Base-by-base conservation (phyloP, 1,140 invertebrate species). In the Bacillus rossius region DNA sequence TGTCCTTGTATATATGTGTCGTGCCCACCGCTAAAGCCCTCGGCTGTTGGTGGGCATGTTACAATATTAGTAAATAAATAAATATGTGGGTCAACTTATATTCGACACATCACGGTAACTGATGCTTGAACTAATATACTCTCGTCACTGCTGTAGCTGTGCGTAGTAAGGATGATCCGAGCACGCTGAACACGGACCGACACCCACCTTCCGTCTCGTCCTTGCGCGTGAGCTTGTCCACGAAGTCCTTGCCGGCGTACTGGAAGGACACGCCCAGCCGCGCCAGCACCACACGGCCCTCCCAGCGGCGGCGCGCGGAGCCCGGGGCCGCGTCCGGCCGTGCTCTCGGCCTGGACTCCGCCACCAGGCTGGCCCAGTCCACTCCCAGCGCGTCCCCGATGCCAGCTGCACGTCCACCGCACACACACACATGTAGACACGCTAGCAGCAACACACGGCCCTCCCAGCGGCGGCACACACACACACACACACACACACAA, bases 341-440 rank as follows among this genome's bases (percentile, higher is more conserved):
- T 48, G 59, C 38, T 55, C 72, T 65, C 7, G 81, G 79, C 4
- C 82, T 78, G 10, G 85, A 86, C 72, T 91, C 89, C 1, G 85
- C 86, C 0, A 92, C 86, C 10, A 94, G 74, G 72, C 90, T 91
- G 25, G 91, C 87, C 92, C 92, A 95, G 72, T 95, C 92, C 1
- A 94, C 91, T n/a, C 91, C 90, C 10, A 95, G 71, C 16, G 90
- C 89, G 75, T 94, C 91, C 14, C 90, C 89, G 55, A 93, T 81
- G 55, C 88, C 90, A 74, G 83, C 78, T 34, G 80, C 74, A 57
- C 80, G 75, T 0, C 4, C 25, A 57, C 29, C 29, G 10, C 29
- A 34, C n/a, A 55, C n/a, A n/a, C n/a, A 89, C 41, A 91, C 78
- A 1, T 88, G 88, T 59, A 90, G 80, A 45, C 87, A 78, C 14